Conservation (phyloP, 2,888 invertebrate species). For the Herminia tarsipennalis region DNA sequence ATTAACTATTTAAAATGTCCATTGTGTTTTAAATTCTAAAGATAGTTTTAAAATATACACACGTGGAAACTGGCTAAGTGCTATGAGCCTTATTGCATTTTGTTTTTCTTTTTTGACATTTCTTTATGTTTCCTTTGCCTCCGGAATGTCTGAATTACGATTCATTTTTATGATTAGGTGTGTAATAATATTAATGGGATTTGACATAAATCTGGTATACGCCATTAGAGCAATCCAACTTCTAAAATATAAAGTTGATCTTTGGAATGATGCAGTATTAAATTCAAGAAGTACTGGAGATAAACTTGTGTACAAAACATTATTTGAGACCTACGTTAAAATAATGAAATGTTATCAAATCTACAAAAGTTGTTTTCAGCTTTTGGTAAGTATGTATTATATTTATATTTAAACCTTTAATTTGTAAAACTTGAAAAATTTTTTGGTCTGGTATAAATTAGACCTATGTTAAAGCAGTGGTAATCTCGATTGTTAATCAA, state of each 20-base stretch:
- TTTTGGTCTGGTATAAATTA: no score
- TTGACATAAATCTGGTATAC: slow-evolving; percentile 10
- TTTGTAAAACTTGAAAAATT: no score
- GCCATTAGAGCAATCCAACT: background rate
- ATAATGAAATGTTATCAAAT: background rate
- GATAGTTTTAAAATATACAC: background rate
- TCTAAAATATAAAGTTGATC: slow-evolving; percentile 8
- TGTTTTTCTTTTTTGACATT: background rate
- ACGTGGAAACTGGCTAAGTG: background rate
- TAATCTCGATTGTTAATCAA: no score
- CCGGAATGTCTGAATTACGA: background rate
- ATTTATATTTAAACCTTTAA: no score
- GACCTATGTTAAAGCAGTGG: no score
- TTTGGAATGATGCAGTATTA: background rate
- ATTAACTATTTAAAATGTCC: background rate
- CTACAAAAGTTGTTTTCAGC: background rate
- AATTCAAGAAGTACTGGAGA: no score
- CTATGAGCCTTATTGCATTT: background rate
- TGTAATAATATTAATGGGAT: background rate
- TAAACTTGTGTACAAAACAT: background rate
- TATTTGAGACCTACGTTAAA: background rate
- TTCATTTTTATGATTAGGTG: background rate
- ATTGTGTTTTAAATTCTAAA: background rate
- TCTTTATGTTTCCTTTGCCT: background rate
- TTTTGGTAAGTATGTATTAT: background rate